Evolutionary conservation across 2,113 vertebrate species (phyloP).

Genomic region (Formicarius rufipectus): DNA sequence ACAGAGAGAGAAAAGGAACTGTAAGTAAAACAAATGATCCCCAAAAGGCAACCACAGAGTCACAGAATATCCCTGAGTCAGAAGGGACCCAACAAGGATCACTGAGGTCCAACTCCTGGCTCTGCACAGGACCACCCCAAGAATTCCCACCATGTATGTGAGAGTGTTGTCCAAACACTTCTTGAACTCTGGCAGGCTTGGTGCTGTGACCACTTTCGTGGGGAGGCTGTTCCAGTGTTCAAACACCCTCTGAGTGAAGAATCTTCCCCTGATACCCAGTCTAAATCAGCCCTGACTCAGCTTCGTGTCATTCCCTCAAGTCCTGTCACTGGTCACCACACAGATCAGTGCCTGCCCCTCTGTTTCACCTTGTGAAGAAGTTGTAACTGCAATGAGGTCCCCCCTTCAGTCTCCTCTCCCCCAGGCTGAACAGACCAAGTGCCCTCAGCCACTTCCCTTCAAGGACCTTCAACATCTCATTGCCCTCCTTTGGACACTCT

Average conservation of each 20-base stretch:
- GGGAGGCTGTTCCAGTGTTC: background rate
- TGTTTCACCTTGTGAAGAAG: fast-evolving
- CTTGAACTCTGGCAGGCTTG: background rate
- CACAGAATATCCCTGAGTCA: background rate
- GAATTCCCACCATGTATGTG: background rate
- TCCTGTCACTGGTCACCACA: background rate
- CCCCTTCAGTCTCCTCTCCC: background rate
- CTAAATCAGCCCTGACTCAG: background rate
- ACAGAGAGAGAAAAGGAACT: background rate
- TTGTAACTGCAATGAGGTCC: fast-evolving
- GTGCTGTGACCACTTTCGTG: background rate
- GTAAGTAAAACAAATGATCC: background rate
- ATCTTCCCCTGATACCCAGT: background rate
- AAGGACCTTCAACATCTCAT: fast-evolving
- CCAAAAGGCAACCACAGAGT: background rate
- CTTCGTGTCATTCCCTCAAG: fast-evolving
- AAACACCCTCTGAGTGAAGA: background rate
- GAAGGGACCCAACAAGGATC: background rate
- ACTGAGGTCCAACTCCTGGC: background rate
- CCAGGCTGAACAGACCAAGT: background rate
- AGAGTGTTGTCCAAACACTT: background rate
- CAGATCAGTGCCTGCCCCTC: background rate
- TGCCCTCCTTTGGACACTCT: background rate
- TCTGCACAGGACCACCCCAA: background rate
- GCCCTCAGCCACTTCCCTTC: background rate